Evolutionary conservation across 2,797 vertebrate genomes (phyloP).

Genomic region (Buceros bicornis): DNA sequence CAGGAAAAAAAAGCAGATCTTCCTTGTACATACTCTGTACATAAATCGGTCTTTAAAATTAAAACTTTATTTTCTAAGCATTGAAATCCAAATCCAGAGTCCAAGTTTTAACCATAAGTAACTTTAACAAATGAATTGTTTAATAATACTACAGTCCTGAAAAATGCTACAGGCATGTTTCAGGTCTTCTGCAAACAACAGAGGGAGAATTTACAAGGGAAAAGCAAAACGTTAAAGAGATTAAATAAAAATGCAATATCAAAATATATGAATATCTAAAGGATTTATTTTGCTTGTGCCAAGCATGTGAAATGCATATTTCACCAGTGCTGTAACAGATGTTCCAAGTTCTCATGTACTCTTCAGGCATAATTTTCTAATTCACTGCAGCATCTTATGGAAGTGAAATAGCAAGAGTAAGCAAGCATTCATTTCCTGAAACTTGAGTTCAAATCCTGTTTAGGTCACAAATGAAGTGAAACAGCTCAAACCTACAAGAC

Average conservation of each 20-base stretch:
- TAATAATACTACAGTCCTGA: not conserved
- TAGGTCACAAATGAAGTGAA: not conserved
- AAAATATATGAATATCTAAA: not conserved
- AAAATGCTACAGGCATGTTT: not conserved
- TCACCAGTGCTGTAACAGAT: not conserved
- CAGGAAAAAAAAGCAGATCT: not conserved
- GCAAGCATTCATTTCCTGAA: not conserved
- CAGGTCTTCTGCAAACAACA: not conserved
- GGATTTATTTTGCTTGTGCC: not conserved
- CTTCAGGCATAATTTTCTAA: slow-evolving; percentile 5
- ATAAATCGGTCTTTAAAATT: not conserved
- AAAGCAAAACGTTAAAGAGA: not conserved
- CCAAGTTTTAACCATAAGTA: not conserved
- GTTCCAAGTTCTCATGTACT: not conserved
- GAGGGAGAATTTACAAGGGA: not conserved
- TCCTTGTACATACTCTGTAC: not conserved
- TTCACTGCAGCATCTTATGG: not conserved
- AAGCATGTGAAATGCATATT: not conserved
- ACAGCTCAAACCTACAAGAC: not conserved
- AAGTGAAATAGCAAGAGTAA: not conserved
- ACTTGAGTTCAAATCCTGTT: not conserved
- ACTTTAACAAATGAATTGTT: not conserved
- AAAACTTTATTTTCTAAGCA: not conserved
- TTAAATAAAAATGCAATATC: not conserved
- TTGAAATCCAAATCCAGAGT: not conserved